phyloP scores from a whole-genome alignment of 2,888 invertebrate species.

The Cyclophora punctaria region DNA sequence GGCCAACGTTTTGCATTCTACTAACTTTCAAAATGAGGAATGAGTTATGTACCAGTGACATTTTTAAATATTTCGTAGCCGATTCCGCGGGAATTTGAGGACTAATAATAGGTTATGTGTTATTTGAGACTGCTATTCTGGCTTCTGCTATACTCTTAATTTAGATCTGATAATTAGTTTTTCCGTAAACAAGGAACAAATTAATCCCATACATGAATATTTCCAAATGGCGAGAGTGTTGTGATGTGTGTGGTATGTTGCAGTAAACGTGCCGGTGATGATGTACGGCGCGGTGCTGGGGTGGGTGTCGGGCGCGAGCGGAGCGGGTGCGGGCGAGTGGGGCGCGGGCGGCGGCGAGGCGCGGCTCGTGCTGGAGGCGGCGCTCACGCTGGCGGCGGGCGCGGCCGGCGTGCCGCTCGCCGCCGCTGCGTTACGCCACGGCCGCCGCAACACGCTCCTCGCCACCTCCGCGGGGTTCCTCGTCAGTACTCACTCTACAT shows the following conservation, averaged over 20 bases:
- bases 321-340: conserved; percentile 21
- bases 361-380: conserved; percentile 30
- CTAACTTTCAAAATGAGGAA: too few species aligned
- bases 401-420: conserved; percentile 44
- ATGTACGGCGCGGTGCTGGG: conserved; percentile 54
- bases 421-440: conserved; percentile 35
- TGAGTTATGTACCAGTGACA: too few species aligned
- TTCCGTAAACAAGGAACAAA: too few species aligned
- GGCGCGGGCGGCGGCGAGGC: conserved; percentile 5
- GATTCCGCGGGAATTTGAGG: background rate
- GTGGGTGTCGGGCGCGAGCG: conserved; percentile 54
- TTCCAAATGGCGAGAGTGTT: background rate
- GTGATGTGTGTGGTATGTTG: background rate
- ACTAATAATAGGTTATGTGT: background rate
- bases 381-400: conserved; percentile 33
- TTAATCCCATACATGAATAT: too few species aligned
- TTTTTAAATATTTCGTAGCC: background rate
- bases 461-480: conserved; percentile 40
- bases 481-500: conserved; percentile 23
- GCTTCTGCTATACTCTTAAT: too few species aligned
- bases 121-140: background rate
- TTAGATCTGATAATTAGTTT: too few species aligned
- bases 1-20: too few species aligned
- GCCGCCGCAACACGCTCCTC: conserved; percentile 41
- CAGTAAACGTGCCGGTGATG: conserved; percentile 51